Conservation (phyloP, 2,888 invertebrate species). For the Heteropelma amictum region DNA sequence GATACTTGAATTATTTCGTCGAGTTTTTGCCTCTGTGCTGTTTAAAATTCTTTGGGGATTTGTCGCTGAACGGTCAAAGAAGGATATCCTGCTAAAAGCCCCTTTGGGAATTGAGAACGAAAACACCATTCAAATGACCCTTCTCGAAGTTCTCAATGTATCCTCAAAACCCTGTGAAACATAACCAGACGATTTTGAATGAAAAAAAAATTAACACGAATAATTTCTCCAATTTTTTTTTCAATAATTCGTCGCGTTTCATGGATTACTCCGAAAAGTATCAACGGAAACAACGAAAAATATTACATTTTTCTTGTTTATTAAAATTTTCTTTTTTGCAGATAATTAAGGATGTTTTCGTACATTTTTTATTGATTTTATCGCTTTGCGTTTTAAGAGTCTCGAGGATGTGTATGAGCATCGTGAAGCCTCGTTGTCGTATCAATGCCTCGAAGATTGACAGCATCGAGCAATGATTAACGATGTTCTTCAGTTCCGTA, state of each 20-base stretch:
- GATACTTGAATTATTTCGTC: constrained; percentile 17
- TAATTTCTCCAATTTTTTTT: background rate
- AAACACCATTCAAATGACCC: constrained; percentile 20
- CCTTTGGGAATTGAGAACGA: constrained; percentile 30
- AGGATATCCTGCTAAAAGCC: constrained; percentile 28
- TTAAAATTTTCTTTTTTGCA: background rate
- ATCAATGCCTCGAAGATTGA: constrained; percentile 76
- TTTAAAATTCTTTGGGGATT: constrained; percentile 54
- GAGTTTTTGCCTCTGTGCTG: constrained; percentile 25
- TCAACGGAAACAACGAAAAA: too few species aligned
- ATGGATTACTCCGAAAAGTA: too few species aligned
- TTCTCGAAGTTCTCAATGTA: background rate
- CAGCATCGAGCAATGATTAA: constrained; percentile 74
- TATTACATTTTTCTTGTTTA: too few species aligned
- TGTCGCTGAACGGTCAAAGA: constrained; percentile 26
- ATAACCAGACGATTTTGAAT: too few species aligned
- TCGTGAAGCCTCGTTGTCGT: constrained; percentile 72
- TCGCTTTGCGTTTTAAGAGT: too few species aligned
- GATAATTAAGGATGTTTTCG: too few species aligned
- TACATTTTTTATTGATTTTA: too few species aligned
- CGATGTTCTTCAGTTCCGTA: constrained; percentile 63
- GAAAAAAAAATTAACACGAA: too few species aligned
- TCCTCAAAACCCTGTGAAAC: background rate
- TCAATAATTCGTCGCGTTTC: too few species aligned
- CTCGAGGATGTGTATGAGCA: constrained; percentile 55